Percentiles rank a stretch among this genome's conserved stretches.
Evolutionary conservation across 1,140 invertebrate genomes (phyloP).

Genomic region (Leucophenga varia): DNA sequence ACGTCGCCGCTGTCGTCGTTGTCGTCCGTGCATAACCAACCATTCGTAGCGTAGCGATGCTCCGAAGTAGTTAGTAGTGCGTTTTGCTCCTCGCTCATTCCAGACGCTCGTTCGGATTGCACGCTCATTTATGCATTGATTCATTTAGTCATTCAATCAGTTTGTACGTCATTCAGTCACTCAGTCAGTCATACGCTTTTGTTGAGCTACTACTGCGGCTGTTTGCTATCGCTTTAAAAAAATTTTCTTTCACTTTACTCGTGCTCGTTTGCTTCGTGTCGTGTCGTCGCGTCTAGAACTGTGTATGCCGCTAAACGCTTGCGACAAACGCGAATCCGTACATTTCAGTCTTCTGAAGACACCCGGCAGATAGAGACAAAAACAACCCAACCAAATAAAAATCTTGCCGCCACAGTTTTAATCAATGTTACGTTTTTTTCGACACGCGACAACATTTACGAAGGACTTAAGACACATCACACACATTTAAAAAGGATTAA

Average conservation of each 20-base stretch:
- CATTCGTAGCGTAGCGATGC: too few relatives aligned
- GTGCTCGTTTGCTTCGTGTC: neutral
- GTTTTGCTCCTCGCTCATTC: too few relatives aligned
- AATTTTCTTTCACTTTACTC: neutral
- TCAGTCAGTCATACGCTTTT: conserved; percentile 5
- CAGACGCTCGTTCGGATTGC: too few relatives aligned
- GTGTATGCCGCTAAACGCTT: neutral
- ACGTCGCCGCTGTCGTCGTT: conserved; percentile 23
- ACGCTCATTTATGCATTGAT: too few relatives aligned
- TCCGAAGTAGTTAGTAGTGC: too few relatives aligned
- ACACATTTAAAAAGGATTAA: too few relatives aligned
- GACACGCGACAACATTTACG: too few relatives aligned
- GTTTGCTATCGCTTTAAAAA: conserved; percentile 28
- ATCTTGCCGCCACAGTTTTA: neutral
- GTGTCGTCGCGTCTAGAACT: conserved; percentile 1
- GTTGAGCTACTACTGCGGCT: too few relatives aligned
- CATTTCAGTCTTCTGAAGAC: conserved; percentile 50
- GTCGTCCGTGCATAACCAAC: too few relatives aligned
- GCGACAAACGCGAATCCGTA: conserved; percentile 28
- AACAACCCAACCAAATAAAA: neutral
- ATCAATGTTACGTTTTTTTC: too few relatives aligned
- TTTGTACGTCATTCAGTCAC: too few relatives aligned
- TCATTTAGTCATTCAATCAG: neutral
- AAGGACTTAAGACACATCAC: too few relatives aligned
- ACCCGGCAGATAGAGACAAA: conserved; percentile 53